These are phyloP conservation scores for Lepilemur septentrionalis DNA, from an alignment of 2,797 vertebrate genomes.

Conservation along the genomic window DNA sequence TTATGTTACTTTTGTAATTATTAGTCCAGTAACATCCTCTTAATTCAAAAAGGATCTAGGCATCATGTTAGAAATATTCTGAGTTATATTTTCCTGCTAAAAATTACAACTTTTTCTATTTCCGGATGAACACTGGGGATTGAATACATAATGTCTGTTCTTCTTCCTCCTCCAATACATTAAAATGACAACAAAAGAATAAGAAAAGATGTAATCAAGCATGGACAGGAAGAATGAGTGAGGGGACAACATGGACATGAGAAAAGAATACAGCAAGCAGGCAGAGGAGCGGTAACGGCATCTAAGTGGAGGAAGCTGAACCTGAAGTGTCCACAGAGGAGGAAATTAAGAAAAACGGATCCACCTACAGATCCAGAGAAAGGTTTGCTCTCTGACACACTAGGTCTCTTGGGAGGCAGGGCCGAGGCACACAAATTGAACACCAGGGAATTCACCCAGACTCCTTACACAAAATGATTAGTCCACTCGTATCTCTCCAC, in stretches of 20 bases:
- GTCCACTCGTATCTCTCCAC: neutral
- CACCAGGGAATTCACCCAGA: neutral
- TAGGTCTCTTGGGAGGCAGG: neutral
- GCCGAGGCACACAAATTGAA: neutral
- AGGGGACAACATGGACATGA: neutral
- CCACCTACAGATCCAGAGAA: neutral
- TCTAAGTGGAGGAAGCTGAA: neutral
- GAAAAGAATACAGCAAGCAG: neutral
- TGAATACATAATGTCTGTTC: neutral
- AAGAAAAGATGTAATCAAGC: neutral
- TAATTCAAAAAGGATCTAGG: neutral
- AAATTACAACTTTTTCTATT: neutral
- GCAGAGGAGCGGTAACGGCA: neutral
- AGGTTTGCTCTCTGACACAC: neutral
- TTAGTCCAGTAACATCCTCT: neutral
- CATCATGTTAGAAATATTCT: neutral
- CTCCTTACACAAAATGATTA: neutral
- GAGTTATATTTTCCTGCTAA: neutral
- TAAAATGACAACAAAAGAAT: neutral
- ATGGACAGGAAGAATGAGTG: neutral
- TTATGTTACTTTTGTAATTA: neutral
- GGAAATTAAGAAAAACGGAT: neutral
- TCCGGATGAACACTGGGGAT: neutral
- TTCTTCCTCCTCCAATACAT: neutral
- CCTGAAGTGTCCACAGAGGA: neutral